Evolutionary conservation across 2,888 invertebrate genomes (phyloP), one percentile per base, ranked within the genome.

Genomic region (Cyclophora albipunctata): DNA sequence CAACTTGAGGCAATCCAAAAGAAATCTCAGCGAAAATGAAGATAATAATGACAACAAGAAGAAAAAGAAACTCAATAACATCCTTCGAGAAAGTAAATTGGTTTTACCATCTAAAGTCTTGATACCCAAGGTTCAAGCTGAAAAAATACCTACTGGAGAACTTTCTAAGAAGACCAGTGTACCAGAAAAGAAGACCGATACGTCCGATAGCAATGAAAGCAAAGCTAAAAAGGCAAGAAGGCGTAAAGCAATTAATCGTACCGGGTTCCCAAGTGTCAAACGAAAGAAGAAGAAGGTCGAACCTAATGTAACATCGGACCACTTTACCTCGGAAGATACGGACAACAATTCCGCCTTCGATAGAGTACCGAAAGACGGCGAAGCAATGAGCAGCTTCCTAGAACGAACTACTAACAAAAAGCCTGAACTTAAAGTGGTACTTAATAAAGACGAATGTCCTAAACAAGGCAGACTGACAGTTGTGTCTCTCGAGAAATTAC

Each of bases 231-330:
- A 89, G 68, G 74, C 90, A 2, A 91, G 91, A 64, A 90, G 95
- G 62, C 91, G 95, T 42, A 93, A 96, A 73, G 92, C 94, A 33
- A 93, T 95, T 43, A 96, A 96, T 71, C 90, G 95, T 63, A 96
- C 96, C 20, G 97, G 97, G 3, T 97, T 97, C 75, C 97, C 97
- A 0, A 94, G 92, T 34, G 86, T 94, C 7, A 95, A 95, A 68
- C 93, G 92, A 71, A 96, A 95, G 80, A 96, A 95, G 73, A 94
- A 95, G 73, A 94, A 92, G 66, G 59, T 81, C 47, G 86, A 85
- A 55, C 60, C 67, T 49, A 75, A 70, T 49, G 53, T 69, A 45
- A 64, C 70, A 40, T 83, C 83, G 3, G 86, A 84, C 61, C 78
- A 83, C 53, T 64, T 81, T 42, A 83, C 82, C 33, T 85, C 84